These are phyloP conservation scores for Drosophila pseudoananassae DNA, from an alignment of 1,140 invertebrate genomes.

Conservation along the genomic window DNA sequence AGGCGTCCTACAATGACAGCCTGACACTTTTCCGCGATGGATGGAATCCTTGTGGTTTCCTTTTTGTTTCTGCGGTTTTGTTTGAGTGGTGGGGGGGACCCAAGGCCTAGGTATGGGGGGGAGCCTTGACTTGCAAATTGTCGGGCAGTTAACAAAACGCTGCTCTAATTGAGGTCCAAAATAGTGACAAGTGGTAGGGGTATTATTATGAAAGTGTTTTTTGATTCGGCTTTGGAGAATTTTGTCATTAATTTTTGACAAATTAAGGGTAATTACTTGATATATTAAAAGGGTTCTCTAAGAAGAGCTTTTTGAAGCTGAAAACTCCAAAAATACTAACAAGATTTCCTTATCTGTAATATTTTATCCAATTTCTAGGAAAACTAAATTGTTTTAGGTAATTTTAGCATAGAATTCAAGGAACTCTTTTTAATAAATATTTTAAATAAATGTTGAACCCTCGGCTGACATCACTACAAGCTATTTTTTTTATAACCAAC, in stretches of 20 bases:
- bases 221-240: background rate
- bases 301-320: too few species aligned
- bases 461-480: slow-evolving; percentile 20
- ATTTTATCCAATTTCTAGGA: background rate
- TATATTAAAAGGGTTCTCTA: too few species aligned
- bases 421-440: slow-evolving; percentile 14
- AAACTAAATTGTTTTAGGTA: background rate
- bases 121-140: slow-evolving; percentile 57
- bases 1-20: slow-evolving; percentile 35
- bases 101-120: background rate
- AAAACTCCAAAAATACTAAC: too few species aligned
- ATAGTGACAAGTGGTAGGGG: background rate
- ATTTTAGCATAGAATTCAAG: background rate
- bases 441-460: slow-evolving; percentile 7
- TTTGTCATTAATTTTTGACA: slow-evolving; percentile 9
- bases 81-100: background rate
- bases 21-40: slow-evolving; percentile 35
- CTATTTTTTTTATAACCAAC: slow-evolving; percentile 11
- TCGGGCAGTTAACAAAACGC: slow-evolving; percentile 60
- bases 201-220: background rate
- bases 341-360: too few species aligned
- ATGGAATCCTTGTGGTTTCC: slow-evolving; percentile 30
- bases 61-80: slow-evolving; percentile 14
- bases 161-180: slow-evolving; percentile 44
- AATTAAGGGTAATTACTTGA: background rate